These are phyloP conservation scores for Pediacus dermestoides DNA, from an alignment of 2,888 invertebrate species.

Conservation along the genomic window DNA sequence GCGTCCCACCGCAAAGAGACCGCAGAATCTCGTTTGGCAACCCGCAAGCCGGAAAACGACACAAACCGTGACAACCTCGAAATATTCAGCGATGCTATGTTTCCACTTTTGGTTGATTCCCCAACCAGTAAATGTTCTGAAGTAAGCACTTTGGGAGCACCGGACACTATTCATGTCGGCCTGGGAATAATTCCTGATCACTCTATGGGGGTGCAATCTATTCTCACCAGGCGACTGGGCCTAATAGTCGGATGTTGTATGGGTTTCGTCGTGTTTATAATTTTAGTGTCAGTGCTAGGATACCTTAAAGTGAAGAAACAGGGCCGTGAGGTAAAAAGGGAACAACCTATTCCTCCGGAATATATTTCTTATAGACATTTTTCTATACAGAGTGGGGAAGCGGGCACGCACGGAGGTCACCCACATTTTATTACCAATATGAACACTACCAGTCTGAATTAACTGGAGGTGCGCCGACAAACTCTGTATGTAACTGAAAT, in stretches of 20 bases:
- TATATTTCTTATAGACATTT: conserved; percentile 77
- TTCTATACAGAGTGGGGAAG: conserved; percentile 65
- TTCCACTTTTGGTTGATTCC: conserved; percentile 63
- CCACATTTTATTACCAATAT: conserved; percentile 49
- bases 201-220: conserved; percentile 61
- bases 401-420: conserved; percentile 44
- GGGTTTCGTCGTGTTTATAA: conserved; percentile 80
- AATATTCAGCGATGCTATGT: conserved; percentile 55
- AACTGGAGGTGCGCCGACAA: conserved; percentile 17
- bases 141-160: conserved; percentile 70
- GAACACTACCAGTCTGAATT: conserved; percentile 46
- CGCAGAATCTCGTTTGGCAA: conserved; percentile 55
- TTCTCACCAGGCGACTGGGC: conserved; percentile 76
- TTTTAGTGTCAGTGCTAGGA: conserved; percentile 77
- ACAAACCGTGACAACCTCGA: conserved; percentile 46
- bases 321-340: conserved; percentile 69
- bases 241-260: conserved; percentile 83
- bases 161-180: conserved; percentile 61
- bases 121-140: conserved; percentile 73
- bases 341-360: conserved; percentile 69
- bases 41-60: conserved; percentile 54
- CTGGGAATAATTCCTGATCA: conserved; percentile 47
- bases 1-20: conserved; percentile 49
- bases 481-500: background rate
- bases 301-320: conserved; percentile 84